A percentile compares a stretch with the other conserved stretches of the same genome.
Conservation (phyloP, 1,140 invertebrate genomes). For the Marisa cornuarietis region DNA sequence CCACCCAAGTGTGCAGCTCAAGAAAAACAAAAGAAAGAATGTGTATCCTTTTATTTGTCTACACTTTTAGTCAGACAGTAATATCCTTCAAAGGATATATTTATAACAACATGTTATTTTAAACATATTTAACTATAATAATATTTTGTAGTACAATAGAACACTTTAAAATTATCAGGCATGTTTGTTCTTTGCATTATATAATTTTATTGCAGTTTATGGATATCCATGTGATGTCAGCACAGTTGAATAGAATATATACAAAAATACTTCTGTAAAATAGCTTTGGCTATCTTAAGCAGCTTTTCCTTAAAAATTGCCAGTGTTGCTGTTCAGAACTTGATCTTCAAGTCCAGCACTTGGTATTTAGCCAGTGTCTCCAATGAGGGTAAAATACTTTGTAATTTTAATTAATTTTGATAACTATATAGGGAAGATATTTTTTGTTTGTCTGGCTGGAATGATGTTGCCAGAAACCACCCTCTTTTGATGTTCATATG, state of each 20-base stretch:
- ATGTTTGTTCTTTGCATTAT: neutral
- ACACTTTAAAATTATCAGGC: neutral
- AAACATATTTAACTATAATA: no score
- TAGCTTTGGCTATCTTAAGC: neutral
- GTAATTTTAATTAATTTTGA: no score
- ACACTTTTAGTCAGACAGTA: no score
- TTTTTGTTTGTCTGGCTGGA: neutral
- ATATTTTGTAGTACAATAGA: neutral
- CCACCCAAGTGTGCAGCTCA: neutral
- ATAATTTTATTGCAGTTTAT: neutral
- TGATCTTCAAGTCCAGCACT: neutral
- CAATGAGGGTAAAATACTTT: neutral
- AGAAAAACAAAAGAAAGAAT: conserved; percentile 11
- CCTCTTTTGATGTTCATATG: neutral
- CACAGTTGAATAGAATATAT: neutral
- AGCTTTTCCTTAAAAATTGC: neutral
- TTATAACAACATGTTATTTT: no score
- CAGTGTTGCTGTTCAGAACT: conserved; percentile 3
- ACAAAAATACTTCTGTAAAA: no score
- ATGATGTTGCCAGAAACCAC: no score
- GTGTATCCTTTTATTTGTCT: conserved; percentile 4
- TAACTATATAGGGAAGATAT: neutral
- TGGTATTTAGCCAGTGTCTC: no score
- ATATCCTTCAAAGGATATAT: no score
- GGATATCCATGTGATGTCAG: neutral